Evolutionary conservation across 1,140 invertebrate species (phyloP), one percentile per base, ranked within the genome.

Genomic region (Panagrolaimus sp.): DNA sequence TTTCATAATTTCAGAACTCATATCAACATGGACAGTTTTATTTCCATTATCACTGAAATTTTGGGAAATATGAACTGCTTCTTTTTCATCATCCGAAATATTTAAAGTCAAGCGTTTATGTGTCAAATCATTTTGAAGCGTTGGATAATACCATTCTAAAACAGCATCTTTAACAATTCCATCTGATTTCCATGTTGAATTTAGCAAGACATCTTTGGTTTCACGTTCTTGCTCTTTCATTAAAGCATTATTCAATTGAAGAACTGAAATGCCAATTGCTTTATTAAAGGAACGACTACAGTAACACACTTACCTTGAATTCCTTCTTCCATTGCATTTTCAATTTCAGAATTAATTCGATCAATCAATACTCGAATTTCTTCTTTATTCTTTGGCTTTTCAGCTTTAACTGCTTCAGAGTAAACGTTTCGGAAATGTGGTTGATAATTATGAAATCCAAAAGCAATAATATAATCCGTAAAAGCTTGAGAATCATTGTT

Each of bases 141-240:
- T 28, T 26, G 21, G 52, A 28, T 58, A 58, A 17, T 58, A 58
- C 52, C 52, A 58, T 58, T 58, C 52, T 0, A 58, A 26, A 28
- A 58, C 52, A 1, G 52, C 52, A 10, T 21, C 21, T 28, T 58
- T 21, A 5, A 58, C 52, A 28, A 58, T 58, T 2, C 21, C 21
- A 26, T 58, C 21, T 26, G 21, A 21, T 21, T 21, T 28, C 52
- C 52, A 58, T 5, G 52, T 58, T n/a, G 52, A 58, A 26, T 58
- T 58, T 21, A 28, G 21, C 52, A 58, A 21, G 1, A 58, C 21
- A 5, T 21, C 52, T 58, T 58, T 21, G 15, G 52, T 58, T 8
- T 21, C 52, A 12, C 28, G 21, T 58, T 58, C 52, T 12, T 58
- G 21, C 10, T 21, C 21, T 12, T 21, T 28, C 8, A 58, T 58